These are phyloP conservation scores for Tragulus kanchil DNA, from an alignment of 2,113 vertebrate genomes.

Conservation along the genomic window DNA sequence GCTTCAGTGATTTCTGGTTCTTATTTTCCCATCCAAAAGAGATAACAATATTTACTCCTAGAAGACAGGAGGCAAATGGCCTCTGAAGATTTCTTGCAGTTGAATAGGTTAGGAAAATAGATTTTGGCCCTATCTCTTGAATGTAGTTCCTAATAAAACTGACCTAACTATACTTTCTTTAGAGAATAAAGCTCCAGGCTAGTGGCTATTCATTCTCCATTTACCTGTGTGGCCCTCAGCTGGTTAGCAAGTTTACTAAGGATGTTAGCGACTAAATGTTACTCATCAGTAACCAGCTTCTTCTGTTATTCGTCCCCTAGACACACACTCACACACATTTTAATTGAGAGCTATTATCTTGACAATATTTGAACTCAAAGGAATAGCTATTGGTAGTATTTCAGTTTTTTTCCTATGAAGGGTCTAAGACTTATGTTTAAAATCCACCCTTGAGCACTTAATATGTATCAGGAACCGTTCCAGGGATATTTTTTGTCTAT, in stretches of 20 bases:
- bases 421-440: not conserved
- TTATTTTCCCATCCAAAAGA: not conserved
- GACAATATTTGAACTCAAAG: not conserved
- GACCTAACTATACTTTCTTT: rapidly evolving
- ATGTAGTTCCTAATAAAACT: not conserved
- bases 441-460: not conserved
- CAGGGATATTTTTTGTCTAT: not conserved
- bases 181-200: not conserved
- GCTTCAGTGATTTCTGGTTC: not conserved
- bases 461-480: not conserved
- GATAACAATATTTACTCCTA: not conserved
- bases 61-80: not conserved
- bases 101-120: not conserved
- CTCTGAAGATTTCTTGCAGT: not conserved
- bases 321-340: not conserved
- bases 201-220: too few species aligned
- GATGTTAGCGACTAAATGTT: not conserved
- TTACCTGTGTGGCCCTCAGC: not conserved
- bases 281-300: not conserved
- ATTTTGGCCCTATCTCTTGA: not conserved
- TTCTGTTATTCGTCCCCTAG: too few species aligned
- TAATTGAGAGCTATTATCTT: not conserved
- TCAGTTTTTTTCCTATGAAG: not conserved
- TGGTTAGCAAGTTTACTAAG: not conserved
- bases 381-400: not conserved